Evolutionary conservation across 2,888 invertebrate genomes (phyloP), one percentile per base, ranked within the genome.

Genomic region (Metopia argyrocephala): DNA sequence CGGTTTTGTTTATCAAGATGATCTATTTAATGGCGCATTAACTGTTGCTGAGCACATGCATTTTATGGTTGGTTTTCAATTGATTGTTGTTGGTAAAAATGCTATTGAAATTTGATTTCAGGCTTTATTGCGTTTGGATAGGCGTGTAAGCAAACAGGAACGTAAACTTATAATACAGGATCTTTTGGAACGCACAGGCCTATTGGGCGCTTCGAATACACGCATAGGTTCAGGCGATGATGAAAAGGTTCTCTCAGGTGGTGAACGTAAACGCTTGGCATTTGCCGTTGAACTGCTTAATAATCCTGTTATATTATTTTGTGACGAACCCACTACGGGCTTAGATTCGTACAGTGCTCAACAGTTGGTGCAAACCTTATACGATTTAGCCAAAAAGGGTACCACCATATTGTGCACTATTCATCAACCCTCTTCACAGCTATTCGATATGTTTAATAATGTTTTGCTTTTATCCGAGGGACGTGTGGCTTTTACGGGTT

Each of bases 281-380:
- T 98, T 98, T 88, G 98, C 98, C 4, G 95, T 97, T 0, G 98
- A 98, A 94, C 76, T 91, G 46, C 90, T 98, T 69, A 97, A 96
- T 50, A 96, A 98, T 91, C 98, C 98, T 0, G 94, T 95, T 0
- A 92, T 99, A 45, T 91, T 99, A 50, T 98, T 98, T 91, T 96
- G 97, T 88, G 98, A 99, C 87, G 98, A 99, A 88, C 98, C 98
- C 6, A 98, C 98, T 0, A 98, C 98, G 0, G 97, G 98, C 0
- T 89, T 95, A 73, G 98, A 99, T 89, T 96, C 97, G 0, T 97
- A 94, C 86, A 97, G 97, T 87, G 98, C 98, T 0, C 95, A 95
- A 87, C 96, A 95, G 87, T 92, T 98, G 74, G 94, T 96, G 73
- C 91, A 92, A 5, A 92, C 95, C 65, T 92, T 96, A 86, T 93